These are phyloP conservation scores for Spongia lamella DNA, from an alignment of 37 sponge, comb jelly and placozoan genomes.

Conservation along the genomic window DNA sequence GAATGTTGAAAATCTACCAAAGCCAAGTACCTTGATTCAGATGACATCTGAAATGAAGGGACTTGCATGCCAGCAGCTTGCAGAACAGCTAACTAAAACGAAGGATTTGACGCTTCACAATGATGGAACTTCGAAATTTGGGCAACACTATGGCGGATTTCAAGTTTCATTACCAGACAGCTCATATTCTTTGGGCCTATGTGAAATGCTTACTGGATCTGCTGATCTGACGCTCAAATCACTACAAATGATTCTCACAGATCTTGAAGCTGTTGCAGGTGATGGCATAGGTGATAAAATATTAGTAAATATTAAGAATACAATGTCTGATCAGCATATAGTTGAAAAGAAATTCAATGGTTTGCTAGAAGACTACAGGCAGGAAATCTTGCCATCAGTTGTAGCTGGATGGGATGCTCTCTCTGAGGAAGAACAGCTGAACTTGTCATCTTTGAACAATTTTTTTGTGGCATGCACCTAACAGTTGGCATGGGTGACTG, in stretches of 20 bases:
- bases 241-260: neutral
- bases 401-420: neutral
- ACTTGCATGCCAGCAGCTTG: neutral
- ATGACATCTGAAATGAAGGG: slow-evolving; percentile 4
- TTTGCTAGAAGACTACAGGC: slow-evolving; percentile 13
- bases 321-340: slow-evolving; percentile 12
- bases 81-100: neutral
- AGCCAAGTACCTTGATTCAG: neutral
- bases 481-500: slow-evolving; percentile 24
- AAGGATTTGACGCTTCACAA: neutral
- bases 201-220: slow-evolving; percentile 15
- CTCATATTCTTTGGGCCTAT: slow-evolving; percentile 1
- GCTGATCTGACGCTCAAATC: slow-evolving; percentile 7
- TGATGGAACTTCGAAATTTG: slow-evolving; percentile 31
- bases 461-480: slow-evolving; percentile 39
- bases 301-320: slow-evolving; percentile 1
- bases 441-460: slow-evolving; percentile 7
- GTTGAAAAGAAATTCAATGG: slow-evolving; percentile 17
- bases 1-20: neutral
- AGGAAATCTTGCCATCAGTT: neutral
- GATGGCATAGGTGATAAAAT: neutral
- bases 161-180: neutral
- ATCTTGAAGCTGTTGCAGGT: neutral
- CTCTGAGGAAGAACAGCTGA: neutral
- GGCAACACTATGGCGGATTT: slow-evolving; percentile 1